Evolutionary conservation across 2,113 vertebrate species (phyloP), one percentile per base, ranked within the genome.

Genomic region (Mola mola): DNA sequence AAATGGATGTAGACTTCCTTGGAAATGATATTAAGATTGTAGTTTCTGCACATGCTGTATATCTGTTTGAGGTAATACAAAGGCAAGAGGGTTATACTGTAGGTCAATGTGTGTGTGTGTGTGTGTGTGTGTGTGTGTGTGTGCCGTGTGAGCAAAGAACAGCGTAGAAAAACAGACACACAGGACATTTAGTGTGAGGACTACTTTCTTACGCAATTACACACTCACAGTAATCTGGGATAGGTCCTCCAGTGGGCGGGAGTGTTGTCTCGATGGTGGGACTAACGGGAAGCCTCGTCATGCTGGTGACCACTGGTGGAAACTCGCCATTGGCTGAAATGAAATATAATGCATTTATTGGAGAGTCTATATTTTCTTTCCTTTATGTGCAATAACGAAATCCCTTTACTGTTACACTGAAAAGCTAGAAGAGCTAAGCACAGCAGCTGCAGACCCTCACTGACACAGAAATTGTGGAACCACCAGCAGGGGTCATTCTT

Each of bases 291-390:
- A 65, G 19, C 29, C 57, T 44, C 20, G 74, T 79, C 6, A 73
- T 73, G 61, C 59, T 76, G 25, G 87, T 55, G 61, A 13, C 67
- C 69, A 86, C 82, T 0, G 92, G 92, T 44, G 90, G 91, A 60
- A 85, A 92, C 66, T 93, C 92, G 2, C 92, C 92, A 38, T 93
- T 92, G 16, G 92, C 92, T 93, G 76, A 66, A 84, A 75, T 43
- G 47, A 46, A 81, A 88, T 13, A 77, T 21, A 61, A 50, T 15
- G 65, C 8, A 66, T 29, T 69, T 28, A 66, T 12, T 59, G 16
- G 66, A 29, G 64, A 65, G 17, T 3, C 6, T 17, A n/a, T 36
- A 8, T 26, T 36, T 62, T 56, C 6, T 60, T 37, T 16, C 6
- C 8, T 22, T 46, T 7, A 13, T 61, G 19, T 51, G 15, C 2